Base-by-base conservation (phyloP, 2,113 vertebrate genomes). In the Halcyon malimbica region DNA sequence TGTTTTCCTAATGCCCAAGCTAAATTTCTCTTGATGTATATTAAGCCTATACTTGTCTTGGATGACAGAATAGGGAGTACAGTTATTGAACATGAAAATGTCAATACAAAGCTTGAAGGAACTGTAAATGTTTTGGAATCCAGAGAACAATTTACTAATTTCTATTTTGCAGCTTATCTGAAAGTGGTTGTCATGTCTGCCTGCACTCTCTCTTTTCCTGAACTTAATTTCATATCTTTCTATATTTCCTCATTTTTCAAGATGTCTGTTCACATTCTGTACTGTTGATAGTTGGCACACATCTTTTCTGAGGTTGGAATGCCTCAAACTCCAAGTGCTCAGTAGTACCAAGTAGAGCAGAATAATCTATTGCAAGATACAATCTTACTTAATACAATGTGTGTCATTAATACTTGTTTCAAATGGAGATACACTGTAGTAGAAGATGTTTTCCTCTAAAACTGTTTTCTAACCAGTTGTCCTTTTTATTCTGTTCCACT, bases 61-160 rank as follows among this genome's bases (percentile, higher is more conserved):
- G 60, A 90, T 90, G 67, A 69, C 17, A 85, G 39, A 85, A 76
- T 11, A 76, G 53, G 20, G 57, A 93, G 94, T 88, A 64, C 11
- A 78, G 62, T 48, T 93, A 79, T 76, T 92, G 87, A 87, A 89
- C 74, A 79, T 24, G 29, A 85, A 91, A 88, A 94, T 85, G 12
- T 60, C 62, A 35, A 82, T 90, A 68, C 13, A 56, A 79, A 91
- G 13, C 16, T 68, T 85, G 53, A 87, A 92, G 33, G 35, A 88
- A 76, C 24, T 42, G 37, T 53, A 90, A 94, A 90, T 68, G 8
- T 56, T 94, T 95, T 81, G 35, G 41, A 92, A 86, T 3, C 2
- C n/a, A 33, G 50, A 83, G 33, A 89, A 57, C 4, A 87, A 64
- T 42, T 64, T 79, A 75, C 10, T 87, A 89, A 76, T 71, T 94